Evolutionary conservation across 2,888 invertebrate genomes (phyloP).

Genomic region (Andrena praecox): DNA sequence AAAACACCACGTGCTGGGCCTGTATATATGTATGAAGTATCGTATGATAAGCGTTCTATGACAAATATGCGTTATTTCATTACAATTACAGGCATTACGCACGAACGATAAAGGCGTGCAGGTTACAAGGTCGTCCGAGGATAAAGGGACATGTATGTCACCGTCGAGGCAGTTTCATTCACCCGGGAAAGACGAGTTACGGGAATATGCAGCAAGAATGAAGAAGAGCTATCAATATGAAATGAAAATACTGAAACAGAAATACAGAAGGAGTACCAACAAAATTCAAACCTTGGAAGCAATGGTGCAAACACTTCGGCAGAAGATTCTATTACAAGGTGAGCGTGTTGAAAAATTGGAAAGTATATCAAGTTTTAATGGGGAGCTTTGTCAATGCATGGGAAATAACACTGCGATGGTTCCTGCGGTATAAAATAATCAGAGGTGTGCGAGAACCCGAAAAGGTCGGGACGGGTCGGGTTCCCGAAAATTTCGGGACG

Average conservation of each 20-base stretch:
- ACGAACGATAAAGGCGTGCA: background rate
- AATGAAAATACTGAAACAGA: background rate
- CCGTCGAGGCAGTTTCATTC: background rate
- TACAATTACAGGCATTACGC: background rate
- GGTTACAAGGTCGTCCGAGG: background rate
- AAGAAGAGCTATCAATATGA: background rate
- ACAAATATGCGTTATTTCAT: background rate
- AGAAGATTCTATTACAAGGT: background rate
- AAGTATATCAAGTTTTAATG: background rate
- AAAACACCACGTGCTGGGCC: no score
- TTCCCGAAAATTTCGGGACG: no score
- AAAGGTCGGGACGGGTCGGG: no score
- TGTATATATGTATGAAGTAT: background rate
- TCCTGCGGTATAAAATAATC: background rate
- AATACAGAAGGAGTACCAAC: background rate
- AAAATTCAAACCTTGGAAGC: background rate
- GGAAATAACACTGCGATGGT: background rate
- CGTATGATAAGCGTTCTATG: background rate
- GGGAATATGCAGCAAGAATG: background rate
- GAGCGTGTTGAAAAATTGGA: background rate
- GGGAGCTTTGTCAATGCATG: background rate
- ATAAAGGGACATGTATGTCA: background rate
- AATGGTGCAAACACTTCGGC: background rate
- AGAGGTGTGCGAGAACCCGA: no score
- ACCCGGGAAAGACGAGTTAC: background rate